Percentiles rank a stretch among this genome's conserved stretches.
Evolutionary conservation across 2,888 invertebrate species (phyloP).

Genomic region (Drosophila eohydei): DNA sequence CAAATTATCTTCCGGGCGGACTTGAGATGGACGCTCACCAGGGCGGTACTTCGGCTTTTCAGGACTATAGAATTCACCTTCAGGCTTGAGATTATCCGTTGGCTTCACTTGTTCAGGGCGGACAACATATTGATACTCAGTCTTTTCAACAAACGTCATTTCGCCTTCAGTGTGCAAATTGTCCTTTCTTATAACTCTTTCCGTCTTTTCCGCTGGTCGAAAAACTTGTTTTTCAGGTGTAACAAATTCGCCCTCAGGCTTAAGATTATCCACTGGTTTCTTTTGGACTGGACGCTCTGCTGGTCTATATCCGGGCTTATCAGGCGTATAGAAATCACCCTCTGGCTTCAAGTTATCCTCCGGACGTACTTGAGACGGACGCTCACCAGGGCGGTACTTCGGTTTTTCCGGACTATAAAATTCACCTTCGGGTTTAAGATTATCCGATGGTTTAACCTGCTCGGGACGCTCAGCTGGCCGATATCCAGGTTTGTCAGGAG

Average conservation of each 20-base stretch:
- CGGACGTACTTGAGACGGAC: slow-evolving; percentile 85
- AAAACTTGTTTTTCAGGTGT: background rate
- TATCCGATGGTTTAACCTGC: background rate
- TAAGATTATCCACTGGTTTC: background rate
- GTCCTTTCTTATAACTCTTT: slow-evolving; percentile 78
- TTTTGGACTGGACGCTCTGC: slow-evolving; percentile 83
- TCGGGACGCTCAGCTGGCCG: background rate
- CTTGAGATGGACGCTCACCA: slow-evolving; percentile 83
- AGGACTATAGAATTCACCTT: slow-evolving; percentile 86
- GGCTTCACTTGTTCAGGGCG: slow-evolving; percentile 85
- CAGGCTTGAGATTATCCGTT: slow-evolving; percentile 86
- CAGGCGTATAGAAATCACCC: slow-evolving; percentile 85
- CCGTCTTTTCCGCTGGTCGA: background rate
- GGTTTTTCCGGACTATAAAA: background rate
- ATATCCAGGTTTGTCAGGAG: background rate
- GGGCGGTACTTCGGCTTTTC: slow-evolving; percentile 85
- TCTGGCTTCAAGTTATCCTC: slow-evolving; percentile 80
- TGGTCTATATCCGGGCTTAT: slow-evolving; percentile 81
- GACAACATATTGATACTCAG: slow-evolving; percentile 85
- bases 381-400: slow-evolving; percentile 61
- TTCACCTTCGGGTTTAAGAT: background rate
- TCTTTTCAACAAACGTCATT: slow-evolving; percentile 86
- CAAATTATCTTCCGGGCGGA: slow-evolving; percentile 85
- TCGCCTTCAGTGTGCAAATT: slow-evolving; percentile 87
- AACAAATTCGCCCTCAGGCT: background rate